Evolutionary conservation across 92 coral and sea anemone genomes (phyloP).

Genomic region (Heliopora coerulea): DNA sequence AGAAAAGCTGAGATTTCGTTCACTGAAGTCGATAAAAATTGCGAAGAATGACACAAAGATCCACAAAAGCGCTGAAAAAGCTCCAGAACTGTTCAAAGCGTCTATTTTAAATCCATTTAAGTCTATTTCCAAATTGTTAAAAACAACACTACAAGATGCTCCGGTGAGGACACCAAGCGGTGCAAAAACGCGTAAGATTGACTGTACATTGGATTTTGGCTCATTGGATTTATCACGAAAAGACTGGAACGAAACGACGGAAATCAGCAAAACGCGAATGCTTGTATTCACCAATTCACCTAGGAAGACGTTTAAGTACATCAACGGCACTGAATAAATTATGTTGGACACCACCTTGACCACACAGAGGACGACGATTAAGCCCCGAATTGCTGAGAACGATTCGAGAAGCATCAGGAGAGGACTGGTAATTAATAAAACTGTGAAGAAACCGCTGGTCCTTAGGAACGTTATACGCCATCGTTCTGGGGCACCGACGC

Average conservation of each 20-base stretch:
- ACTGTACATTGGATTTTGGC: background rate
- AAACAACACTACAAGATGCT: background rate
- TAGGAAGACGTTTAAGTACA: background rate
- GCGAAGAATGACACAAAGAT: background rate
- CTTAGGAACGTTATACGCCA: background rate
- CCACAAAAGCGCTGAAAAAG: slow-evolving; percentile 2
- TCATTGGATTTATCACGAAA: background rate
- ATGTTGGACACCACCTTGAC: background rate
- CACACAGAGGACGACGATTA: background rate
- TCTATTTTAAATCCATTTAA: background rate
- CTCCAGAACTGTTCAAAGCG: background rate
- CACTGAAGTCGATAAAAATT: background rate
- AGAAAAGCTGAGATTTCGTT: background rate
- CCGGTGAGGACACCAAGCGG: background rate
- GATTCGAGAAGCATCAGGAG: background rate
- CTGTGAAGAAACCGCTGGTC: slow-evolving; percentile 5
- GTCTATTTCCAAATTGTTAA: background rate
- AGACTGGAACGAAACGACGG: background rate
- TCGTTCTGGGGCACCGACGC: slow-evolving; percentile 3
- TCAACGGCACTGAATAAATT: background rate
- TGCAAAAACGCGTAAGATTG: background rate
- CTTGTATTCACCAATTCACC: background rate
- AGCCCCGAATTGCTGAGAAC: background rate
- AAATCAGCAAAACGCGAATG: background rate
- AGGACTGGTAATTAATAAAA: slow-evolving; percentile 1